Evolutionary conservation across 2,113 vertebrate species (phyloP).

Genomic region (Prochilodus magdalenae): DNA sequence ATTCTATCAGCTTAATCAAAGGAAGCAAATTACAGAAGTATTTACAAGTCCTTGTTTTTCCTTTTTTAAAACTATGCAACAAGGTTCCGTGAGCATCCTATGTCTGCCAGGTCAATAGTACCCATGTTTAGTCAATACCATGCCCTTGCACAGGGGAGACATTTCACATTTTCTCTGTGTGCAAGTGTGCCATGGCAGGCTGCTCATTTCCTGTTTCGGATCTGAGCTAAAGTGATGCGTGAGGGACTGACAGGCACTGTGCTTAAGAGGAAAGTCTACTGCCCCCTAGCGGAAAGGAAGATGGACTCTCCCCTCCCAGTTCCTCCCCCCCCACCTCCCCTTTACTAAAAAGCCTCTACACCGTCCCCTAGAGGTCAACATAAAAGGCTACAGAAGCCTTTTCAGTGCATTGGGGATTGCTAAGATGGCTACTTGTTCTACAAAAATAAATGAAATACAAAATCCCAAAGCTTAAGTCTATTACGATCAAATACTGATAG

Average conservation of each 20-base stretch:
- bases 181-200: not conserved
- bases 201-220: not conserved
- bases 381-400: conserved; percentile 7
- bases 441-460: conserved; percentile 48
- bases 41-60: conserved; percentile 73
- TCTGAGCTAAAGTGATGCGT: not conserved
- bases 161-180: conserved; percentile 28
- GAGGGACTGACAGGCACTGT: conserved; percentile 3
- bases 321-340: not conserved
- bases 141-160: conserved; percentile 19
- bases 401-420: conserved; percentile 12
- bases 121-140: conserved; percentile 44
- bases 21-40: conserved; percentile 79
- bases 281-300: conserved; percentile 55
- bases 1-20: conserved; percentile 81
- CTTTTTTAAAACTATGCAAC: conserved; percentile 70
- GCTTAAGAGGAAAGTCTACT: conserved; percentile 18
- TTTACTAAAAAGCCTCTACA: not conserved
- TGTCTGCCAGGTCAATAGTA: conserved; percentile 51
- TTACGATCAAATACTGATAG: conserved; percentile 41
- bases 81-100: conserved; percentile 54
- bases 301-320: not conserved
- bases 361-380: conserved; percentile 18
- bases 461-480: conserved; percentile 48
- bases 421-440: conserved; percentile 38